These are phyloP conservation scores for Triplophysa rosa DNA, from an alignment of 2,113 vertebrate species.

Conservation along the genomic window DNA sequence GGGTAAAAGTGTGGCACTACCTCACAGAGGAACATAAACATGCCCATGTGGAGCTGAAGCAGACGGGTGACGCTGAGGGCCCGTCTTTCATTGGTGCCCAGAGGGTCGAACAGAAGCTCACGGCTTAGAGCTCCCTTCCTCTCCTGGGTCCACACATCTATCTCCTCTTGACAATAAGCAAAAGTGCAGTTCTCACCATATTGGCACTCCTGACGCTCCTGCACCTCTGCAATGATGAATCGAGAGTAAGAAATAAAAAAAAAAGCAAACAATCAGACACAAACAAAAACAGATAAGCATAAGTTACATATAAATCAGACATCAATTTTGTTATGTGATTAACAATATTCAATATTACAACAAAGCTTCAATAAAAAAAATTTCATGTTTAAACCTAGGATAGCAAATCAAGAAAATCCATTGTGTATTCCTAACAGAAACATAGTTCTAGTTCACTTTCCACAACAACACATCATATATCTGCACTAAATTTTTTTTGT, in stretches of 20 bases:
- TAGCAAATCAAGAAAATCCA: no score
- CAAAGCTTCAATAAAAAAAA: no score
- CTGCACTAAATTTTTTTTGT: not conserved
- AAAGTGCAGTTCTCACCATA: constrained; percentile 99
- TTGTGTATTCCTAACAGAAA: not conserved
- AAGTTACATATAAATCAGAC: no score
- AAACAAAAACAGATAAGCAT: no score
- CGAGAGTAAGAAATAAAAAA: not conserved
- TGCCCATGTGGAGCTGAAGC: constrained; percentile 97
- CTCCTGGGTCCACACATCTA: constrained; percentile 98
- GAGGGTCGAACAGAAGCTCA: constrained; percentile 93
- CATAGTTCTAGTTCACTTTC: no score
- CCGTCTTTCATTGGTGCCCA: constrained; percentile 89
- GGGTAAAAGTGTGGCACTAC: constrained; percentile 65
- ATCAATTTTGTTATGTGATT: no score
- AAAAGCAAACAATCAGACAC: no score
- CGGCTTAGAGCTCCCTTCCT: constrained; percentile 95
- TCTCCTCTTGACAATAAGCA: constrained; percentile 99
- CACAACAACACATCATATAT: not conserved
- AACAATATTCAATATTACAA: no score
- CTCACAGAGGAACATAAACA: constrained; percentile 99
- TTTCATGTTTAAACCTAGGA: no score
- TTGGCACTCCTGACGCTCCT: constrained; percentile 98
- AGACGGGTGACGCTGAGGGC: constrained; percentile 92
- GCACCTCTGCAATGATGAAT: constrained; percentile 81